phyloP scores from a whole-genome alignment of 2,888 invertebrate species.

The Lepidochitona cinerea region DNA sequence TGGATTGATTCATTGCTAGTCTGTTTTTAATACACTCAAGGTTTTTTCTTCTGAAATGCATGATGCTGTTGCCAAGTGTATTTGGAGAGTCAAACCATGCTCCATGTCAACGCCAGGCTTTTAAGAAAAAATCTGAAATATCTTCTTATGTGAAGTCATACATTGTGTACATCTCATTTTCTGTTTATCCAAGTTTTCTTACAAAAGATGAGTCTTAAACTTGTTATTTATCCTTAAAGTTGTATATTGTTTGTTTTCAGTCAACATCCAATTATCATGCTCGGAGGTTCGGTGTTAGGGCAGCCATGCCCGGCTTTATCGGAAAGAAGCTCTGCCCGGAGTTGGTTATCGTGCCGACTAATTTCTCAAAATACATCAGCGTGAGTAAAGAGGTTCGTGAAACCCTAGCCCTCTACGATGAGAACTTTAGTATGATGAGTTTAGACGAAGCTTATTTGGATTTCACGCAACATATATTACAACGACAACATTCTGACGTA shows the following conservation, averaged over 20 bases:
- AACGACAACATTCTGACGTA: constrained; percentile 41
- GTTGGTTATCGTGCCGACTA: constrained; percentile 73
- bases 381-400: constrained; percentile 70
- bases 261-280: constrained; percentile 77
- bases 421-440: constrained; percentile 72
- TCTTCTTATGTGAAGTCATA: too few relatives aligned
- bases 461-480: constrained; percentile 72
- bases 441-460: constrained; percentile 77
- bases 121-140: too few relatives aligned
- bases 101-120: too few relatives aligned
- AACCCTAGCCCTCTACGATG: constrained; percentile 74
- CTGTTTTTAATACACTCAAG: too few relatives aligned
- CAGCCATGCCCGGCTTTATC: constrained; percentile 78
- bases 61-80: too few relatives aligned
- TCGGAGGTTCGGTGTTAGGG: constrained; percentile 75
- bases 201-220: too few relatives aligned
- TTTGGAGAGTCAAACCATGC: too few relatives aligned
- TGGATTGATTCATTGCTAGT: too few relatives aligned
- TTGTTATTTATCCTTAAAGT: too few relatives aligned
- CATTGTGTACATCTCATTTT: too few relatives aligned
- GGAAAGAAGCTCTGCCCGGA: constrained; percentile 76
- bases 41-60: too few relatives aligned
- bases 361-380: constrained; percentile 73
- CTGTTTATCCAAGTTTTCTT: too few relatives aligned
- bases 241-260: constrained; percentile 63